Evolutionary conservation across 2,888 invertebrate genomes (phyloP).

Genomic region (Caenorhabditis drosophilae): DNA sequence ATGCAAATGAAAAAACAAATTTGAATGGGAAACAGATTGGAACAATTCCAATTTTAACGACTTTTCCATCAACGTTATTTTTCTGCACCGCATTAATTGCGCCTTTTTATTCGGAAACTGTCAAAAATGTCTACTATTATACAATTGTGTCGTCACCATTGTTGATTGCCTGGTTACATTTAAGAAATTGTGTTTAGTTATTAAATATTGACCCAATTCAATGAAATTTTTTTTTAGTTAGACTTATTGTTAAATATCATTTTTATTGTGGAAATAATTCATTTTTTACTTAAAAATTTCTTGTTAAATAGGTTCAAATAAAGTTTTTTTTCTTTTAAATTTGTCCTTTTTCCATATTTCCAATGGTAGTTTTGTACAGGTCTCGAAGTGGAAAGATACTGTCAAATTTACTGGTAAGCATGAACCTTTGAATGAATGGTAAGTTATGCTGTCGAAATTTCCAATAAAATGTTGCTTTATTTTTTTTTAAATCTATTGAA

Average conservation of each 20-base stretch:
- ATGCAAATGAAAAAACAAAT: constrained; percentile 14
- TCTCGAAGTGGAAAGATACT: too few relatives aligned
- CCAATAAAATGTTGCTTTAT: too few relatives aligned
- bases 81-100: constrained; percentile 50
- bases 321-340: background rate
- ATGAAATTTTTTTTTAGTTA: too few relatives aligned
- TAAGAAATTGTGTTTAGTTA: constrained; percentile 47
- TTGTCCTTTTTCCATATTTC: background rate
- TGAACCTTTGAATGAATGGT: too few relatives aligned
- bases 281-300: background rate
- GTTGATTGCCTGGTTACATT: constrained; percentile 51
- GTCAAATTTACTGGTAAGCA: too few relatives aligned
- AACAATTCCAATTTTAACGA: constrained; percentile 41
- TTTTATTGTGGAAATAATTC: too few relatives aligned
- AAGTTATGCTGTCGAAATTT: too few relatives aligned
- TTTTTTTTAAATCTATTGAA: too few relatives aligned
- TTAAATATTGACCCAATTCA: too few relatives aligned
- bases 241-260: too few relatives aligned
- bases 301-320: background rate
- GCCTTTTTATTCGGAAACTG: constrained; percentile 47
- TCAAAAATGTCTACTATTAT: constrained; percentile 39
- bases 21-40: constrained; percentile 13
- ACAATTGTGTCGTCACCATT: constrained; percentile 54
- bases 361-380: too few relatives aligned
- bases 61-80: constrained; percentile 49